Base-by-base conservation (phyloP, 2,888 invertebrate species). In the Lissocephala sabroskyi region DNA sequence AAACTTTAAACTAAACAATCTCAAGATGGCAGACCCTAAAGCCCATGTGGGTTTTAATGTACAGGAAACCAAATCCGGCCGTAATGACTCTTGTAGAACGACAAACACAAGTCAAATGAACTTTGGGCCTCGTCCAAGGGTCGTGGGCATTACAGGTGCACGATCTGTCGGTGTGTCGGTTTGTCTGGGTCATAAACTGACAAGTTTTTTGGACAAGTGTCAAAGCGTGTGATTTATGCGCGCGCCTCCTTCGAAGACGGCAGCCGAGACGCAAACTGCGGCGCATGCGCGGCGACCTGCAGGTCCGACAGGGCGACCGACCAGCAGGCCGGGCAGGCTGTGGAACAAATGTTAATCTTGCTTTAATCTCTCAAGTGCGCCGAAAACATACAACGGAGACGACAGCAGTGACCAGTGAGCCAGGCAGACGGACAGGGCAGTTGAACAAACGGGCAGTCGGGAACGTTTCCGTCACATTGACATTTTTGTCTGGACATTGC, bases 341-440 rank as follows among this genome's bases (percentile, higher is more conserved):
- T 56, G 58, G 57, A 63, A 76, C 60, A 67, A 78, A 78, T 76
- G 79, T 73, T 73, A 73, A 73, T 73, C 79, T n/a, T n/a, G 79
- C 66, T 73, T 73, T 78, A 73, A 73, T 73, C 73, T 78, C 65
- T 65, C 65, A 67, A 71, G 78, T 71, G 75, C 78, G 70, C 70
- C 78, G 77, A 74, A 75, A 77, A 75, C 76, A 70, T 58, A 41
- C 41, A 41, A 41, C 19, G 35, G 28, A 3, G 33, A 58, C 18
- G 23, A 43, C 37, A 18, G n/a, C 37, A 35, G 14, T 14, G 35
- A 35, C 10, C n/a, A n/a, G n/a, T n/a, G n/a, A n/a, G n/a, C n/a
- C n/a, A n/a, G n/a, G n/a, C n/a, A n/a, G n/a, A n/a, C 7, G 23
- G 23, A 23, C 23, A 23, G 23, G 23, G 7, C 23, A 23, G 23